These are phyloP conservation scores for Sebastes ruberrimus DNA, from an alignment of 2,797 vertebrate genomes.

Conservation along the genomic window DNA sequence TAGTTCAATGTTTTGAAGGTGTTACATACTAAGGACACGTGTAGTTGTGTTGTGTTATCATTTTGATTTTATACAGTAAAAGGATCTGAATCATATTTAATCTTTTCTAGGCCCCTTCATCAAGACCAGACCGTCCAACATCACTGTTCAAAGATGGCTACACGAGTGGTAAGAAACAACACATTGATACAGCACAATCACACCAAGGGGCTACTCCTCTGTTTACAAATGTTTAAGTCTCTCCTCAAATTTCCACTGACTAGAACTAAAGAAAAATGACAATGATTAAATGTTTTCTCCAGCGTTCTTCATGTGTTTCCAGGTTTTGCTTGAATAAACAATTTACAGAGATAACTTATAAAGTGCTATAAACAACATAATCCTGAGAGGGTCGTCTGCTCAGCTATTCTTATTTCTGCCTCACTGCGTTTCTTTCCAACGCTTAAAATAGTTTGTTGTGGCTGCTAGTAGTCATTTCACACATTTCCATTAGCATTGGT, in stretches of 20 bases:
- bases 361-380: background rate
- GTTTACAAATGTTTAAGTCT: background rate
- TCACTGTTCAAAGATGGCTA: constrained; percentile 87
- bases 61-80: background rate
- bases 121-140: constrained; percentile 74
- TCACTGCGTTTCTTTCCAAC: background rate
- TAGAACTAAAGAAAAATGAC: background rate
- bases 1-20: background rate
- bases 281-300: background rate
- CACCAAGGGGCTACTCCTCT: background rate
- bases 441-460: background rate
- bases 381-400: background rate
- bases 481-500: background rate
- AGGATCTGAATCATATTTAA: background rate
- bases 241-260: background rate
- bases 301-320: background rate
- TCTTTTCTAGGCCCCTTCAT: constrained; percentile 77
- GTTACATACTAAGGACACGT: background rate
- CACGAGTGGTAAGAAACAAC: constrained; percentile 87
- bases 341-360: background rate
- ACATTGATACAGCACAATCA: background rate
- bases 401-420: background rate
- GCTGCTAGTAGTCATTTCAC: background rate
- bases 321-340: background rate
- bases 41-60: background rate